A percentile compares a stretch with the other conserved stretches of the same genome.
phyloP scores from a whole-genome alignment of 2,888 invertebrate species.

The Spilosoma lubricipeda region DNA sequence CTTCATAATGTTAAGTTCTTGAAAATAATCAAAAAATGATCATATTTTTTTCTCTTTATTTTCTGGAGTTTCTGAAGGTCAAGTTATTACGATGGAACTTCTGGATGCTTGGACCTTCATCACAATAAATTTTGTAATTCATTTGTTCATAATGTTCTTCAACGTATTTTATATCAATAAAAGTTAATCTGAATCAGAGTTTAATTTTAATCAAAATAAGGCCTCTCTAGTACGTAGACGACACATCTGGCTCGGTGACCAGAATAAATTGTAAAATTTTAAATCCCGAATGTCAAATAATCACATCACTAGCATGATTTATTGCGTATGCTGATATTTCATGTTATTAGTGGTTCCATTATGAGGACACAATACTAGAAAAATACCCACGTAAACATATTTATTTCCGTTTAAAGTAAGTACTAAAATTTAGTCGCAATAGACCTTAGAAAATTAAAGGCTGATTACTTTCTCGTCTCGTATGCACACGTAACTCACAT shows the following conservation, averaged over 20 bases:
- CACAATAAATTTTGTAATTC: too few relatives aligned
- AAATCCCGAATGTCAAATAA: constrained; percentile 16
- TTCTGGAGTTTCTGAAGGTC: not conserved
- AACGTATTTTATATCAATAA: too few relatives aligned
- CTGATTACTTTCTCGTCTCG: not conserved
- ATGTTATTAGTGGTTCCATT: constrained; percentile 50
- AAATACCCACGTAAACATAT: constrained; percentile 11
- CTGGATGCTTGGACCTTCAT: not conserved
- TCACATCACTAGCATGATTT: constrained; percentile 49
- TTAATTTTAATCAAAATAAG: too few relatives aligned
- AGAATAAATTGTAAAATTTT: not conserved
- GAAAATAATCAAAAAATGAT: not conserved
- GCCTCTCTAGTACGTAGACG: too few relatives aligned
- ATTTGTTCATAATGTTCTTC: too few relatives aligned
- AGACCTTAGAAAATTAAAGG: not conserved
- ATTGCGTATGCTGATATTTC: constrained; percentile 56
- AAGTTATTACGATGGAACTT: not conserved
- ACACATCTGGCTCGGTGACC: too few relatives aligned
- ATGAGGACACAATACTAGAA: constrained; percentile 56
- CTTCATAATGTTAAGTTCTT: not conserved
- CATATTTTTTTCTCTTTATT: not conserved
- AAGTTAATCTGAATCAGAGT: too few relatives aligned
- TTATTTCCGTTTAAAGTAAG: not conserved
- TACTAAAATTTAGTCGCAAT: not conserved
- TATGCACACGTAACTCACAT: not conserved